Evolutionary conservation across 2,113 vertebrate genomes (phyloP).

Genomic region (Petroica traversi): DNA sequence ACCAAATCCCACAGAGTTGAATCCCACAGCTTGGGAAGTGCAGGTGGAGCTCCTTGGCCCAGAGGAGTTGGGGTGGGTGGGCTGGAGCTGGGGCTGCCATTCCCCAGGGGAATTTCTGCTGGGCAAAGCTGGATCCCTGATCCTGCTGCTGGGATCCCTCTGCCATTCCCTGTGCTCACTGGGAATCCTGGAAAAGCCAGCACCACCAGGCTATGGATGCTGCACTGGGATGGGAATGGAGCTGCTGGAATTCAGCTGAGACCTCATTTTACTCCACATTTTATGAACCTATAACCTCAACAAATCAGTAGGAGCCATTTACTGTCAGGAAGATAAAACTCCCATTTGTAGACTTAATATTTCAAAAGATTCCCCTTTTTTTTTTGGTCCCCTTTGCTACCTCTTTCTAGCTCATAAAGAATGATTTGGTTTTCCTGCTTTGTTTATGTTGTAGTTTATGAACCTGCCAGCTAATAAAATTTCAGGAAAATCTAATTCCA

Average conservation of each 20-base stretch:
- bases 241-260: background rate
- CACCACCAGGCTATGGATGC: background rate
- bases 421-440: background rate
- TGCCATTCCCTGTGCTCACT: background rate
- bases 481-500: constrained; percentile 22
- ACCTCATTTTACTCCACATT: background rate
- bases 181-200: background rate
- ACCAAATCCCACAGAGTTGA: no score
- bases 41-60: background rate
- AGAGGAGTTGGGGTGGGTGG: rapidly evolving
- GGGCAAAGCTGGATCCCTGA: background rate
- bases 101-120: background rate
- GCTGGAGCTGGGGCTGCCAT: background rate
- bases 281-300: background rate
- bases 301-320: constrained; percentile 1
- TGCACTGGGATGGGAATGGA: background rate
- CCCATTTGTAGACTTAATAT: background rate
- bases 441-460: constrained; percentile 43
- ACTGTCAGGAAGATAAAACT: background rate
- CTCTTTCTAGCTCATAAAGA: constrained; percentile 1
- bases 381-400: background rate
- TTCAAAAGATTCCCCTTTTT: background rate
- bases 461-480: constrained; percentile 48
- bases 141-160: background rate
- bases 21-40: background rate